These are phyloP conservation scores for Nebria ingens DNA, from an alignment of 1,140 invertebrate genomes.

Conservation along the genomic window DNA sequence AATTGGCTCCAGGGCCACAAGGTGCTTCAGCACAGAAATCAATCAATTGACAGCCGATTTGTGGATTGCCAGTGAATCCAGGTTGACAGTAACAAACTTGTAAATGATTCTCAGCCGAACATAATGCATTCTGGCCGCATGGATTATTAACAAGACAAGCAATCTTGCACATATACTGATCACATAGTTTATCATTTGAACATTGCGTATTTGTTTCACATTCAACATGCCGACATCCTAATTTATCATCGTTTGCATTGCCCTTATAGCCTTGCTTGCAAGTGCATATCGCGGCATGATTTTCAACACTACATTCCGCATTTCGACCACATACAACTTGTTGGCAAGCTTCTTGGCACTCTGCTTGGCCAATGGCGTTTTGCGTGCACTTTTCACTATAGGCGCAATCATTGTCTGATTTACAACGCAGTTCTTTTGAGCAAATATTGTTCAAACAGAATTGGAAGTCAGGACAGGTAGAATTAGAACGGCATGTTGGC, in stretches of 20 bases:
- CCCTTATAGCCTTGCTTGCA: slow-evolving; percentile 71
- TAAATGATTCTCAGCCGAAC: slow-evolving; percentile 65
- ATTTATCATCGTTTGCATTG: slow-evolving; percentile 57
- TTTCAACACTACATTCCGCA: slow-evolving; percentile 58
- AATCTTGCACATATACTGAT: slow-evolving; percentile 69
- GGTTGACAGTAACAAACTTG: slow-evolving; percentile 73
- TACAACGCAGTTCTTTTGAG: slow-evolving; percentile 65
- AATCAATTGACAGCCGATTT: slow-evolving; percentile 56
- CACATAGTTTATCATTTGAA: slow-evolving; percentile 69
- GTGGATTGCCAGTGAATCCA: slow-evolving; percentile 70
- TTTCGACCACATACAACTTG: slow-evolving; percentile 68
- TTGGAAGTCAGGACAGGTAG: slow-evolving; percentile 69
- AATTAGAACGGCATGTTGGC: slow-evolving; percentile 63
- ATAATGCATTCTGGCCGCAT: slow-evolving; percentile 73
- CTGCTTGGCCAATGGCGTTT: slow-evolving; percentile 56
- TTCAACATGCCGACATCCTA: slow-evolving; percentile 67
- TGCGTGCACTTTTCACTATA: slow-evolving; percentile 54
- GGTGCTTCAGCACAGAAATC: slow-evolving; percentile 69
- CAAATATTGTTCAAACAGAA: slow-evolving; percentile 75
- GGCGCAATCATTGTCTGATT: slow-evolving; percentile 55
- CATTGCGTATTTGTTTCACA: slow-evolving; percentile 62
- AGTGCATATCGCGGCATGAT: slow-evolving; percentile 60
- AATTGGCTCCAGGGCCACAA: slow-evolving; percentile 72
- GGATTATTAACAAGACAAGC: slow-evolving; percentile 69
- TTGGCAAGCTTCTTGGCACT: slow-evolving; percentile 61